phyloP scores from a whole-genome alignment of 1,140 invertebrate genomes.

The Asobara japonica region DNA sequence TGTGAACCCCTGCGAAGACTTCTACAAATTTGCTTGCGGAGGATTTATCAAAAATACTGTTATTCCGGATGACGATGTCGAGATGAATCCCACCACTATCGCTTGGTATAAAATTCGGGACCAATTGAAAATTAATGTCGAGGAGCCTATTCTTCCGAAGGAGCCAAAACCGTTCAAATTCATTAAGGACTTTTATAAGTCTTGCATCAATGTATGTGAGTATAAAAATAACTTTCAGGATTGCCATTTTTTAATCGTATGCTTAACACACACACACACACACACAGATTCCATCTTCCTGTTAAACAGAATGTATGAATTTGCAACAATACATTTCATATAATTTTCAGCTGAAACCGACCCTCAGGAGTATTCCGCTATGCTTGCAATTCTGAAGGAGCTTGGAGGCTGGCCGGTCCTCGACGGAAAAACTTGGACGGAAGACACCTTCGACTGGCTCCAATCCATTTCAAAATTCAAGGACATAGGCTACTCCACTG shows the following conservation, averaged over 20 bases:
- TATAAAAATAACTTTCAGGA: conserved; percentile 31
- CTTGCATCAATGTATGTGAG: conserved; percentile 90
- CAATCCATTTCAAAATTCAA: conserved; percentile 84
- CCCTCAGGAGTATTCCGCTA: conserved; percentile 74
- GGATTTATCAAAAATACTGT: conserved; percentile 53
- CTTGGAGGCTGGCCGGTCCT: conserved; percentile 93
- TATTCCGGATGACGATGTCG: conserved; percentile 75
- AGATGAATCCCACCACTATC: conserved; percentile 82
- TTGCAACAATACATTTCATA: conserved; percentile 14
- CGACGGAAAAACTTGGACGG: conserved; percentile 80
- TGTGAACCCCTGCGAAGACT: conserved; percentile 81
- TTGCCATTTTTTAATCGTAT: too few species aligned
- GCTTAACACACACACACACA: too few species aligned
- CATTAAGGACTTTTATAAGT: conserved; percentile 81
- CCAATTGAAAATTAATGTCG: conserved; percentile 79
- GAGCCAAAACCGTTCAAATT: conserved; percentile 80
- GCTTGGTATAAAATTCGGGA: conserved; percentile 83
- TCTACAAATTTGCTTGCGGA: conserved; percentile 78
- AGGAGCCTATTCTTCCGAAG: conserved; percentile 71
- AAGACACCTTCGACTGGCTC: conserved; percentile 80
- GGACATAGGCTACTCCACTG: conserved; percentile 82
- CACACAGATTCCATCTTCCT: too few species aligned
- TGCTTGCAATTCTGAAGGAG: conserved; percentile 75
- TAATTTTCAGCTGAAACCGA: conserved; percentile 75
- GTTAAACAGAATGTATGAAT: too few species aligned